Conservation (phyloP, 2,113 vertebrate species). For the Puffinus mauretanicus region DNA sequence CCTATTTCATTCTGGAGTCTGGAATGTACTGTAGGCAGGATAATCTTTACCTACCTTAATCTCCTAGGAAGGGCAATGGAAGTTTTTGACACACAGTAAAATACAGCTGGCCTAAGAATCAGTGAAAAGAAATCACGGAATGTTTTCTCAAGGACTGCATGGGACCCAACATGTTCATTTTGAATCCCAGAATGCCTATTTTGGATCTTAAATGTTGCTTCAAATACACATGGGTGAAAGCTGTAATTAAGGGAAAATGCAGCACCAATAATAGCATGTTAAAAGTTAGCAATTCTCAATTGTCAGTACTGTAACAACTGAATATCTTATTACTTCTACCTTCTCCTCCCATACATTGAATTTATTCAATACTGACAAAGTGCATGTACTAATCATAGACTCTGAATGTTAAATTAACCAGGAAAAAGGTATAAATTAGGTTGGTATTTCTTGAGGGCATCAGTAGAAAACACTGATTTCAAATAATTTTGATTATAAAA, state of each 20-base stretch:
- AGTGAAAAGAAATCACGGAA: neutral
- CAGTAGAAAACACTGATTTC: constrained; percentile 69
- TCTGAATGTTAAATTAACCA: constrained; percentile 52
- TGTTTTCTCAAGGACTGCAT: neutral
- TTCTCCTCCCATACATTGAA: constrained; percentile 36
- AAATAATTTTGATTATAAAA: constrained; percentile 69
- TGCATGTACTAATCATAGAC: constrained; percentile 55
- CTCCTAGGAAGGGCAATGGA: neutral
- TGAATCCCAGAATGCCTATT: constrained; percentile 5
- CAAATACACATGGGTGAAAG: constrained; percentile 18
- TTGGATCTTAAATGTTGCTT: constrained; percentile 26
- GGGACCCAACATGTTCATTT: neutral
- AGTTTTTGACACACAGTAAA: neutral
- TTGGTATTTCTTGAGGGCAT: constrained; percentile 50
- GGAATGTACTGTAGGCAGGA: neutral
- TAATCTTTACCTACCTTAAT: neutral
- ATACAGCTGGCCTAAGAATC: neutral
- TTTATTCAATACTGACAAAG: constrained; percentile 43
- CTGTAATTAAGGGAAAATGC: constrained; percentile 59
- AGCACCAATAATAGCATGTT: constrained; percentile 69
- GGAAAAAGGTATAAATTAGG: constrained; percentile 43
- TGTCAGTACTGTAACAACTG: constrained; percentile 56
- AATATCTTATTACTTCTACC: constrained; percentile 48
- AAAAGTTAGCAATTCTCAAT: constrained; percentile 65
- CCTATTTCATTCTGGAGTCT: neutral